phyloP scores from a whole-genome alignment of 2,797 vertebrate genomes.

The Alca torda region DNA sequence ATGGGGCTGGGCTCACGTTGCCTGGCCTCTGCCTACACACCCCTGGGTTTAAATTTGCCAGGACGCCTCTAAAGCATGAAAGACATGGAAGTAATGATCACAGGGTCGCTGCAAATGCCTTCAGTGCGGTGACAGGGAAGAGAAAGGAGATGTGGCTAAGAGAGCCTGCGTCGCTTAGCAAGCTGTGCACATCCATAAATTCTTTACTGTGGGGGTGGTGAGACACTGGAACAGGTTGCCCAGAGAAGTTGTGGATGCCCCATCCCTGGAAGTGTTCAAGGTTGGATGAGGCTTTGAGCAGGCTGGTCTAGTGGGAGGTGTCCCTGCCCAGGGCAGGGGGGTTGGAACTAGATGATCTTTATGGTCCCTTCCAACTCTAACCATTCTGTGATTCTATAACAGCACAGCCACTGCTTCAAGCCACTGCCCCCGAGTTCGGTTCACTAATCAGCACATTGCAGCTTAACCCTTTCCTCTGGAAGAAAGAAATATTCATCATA shows the following conservation, averaged over 20 bases:
- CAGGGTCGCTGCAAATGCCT: neutral
- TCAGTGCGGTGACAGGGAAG: neutral
- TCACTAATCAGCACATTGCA: neutral
- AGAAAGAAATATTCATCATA: neutral
- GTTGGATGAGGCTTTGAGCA: neutral
- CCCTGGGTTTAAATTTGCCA: neutral
- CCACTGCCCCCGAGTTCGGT: fast-evolving
- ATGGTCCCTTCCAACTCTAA: neutral
- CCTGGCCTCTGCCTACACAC: neutral
- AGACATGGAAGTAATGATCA: fast-evolving
- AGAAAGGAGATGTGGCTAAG: neutral
- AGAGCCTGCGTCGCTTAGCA: neutral
- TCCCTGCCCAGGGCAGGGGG: neutral
- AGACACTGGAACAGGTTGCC: neutral
- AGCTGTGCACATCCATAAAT: neutral
- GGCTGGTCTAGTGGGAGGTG: neutral
- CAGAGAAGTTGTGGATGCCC: neutral
- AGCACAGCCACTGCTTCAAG: neutral
- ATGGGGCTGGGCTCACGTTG: neutral
- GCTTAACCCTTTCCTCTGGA: constrained; percentile 12
- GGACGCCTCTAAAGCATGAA: neutral
- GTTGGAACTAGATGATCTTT: neutral
- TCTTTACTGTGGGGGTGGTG: neutral
- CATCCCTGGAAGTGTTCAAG: neutral
- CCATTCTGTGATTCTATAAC: neutral